Percentiles rank a stretch among this genome's conserved stretches.
phyloP scores from a whole-genome alignment of 2,888 invertebrate genomes.

The Galerucella nymphaeae region DNA sequence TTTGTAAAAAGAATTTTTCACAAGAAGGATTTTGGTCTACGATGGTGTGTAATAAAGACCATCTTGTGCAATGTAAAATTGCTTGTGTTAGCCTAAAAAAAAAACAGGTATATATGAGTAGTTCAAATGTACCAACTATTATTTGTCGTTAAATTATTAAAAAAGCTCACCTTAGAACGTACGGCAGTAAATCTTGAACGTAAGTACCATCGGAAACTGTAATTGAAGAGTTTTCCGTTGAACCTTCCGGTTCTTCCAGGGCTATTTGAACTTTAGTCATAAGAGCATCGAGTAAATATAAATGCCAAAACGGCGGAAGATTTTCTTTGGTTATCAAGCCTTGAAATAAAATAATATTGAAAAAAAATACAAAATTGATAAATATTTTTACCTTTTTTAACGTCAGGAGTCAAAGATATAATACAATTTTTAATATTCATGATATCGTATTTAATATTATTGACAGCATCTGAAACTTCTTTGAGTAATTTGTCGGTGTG shows the following conservation, averaged over 20 bases:
- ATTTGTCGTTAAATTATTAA: neutral
- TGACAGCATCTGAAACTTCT: conserved; percentile 78
- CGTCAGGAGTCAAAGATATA: conserved; percentile 67
- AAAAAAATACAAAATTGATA: conserved; percentile 3
- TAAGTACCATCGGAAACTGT: conserved; percentile 60
- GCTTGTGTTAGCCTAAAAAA: conserved; percentile 69
- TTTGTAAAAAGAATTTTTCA: conserved; percentile 65
- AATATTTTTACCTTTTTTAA: conserved; percentile 58
- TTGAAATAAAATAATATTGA: conserved; percentile 38
- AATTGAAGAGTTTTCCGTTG: conserved; percentile 60
- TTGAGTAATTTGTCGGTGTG: conserved; percentile 78
- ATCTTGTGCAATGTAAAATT: conserved; percentile 73
- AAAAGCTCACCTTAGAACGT: conserved; percentile 65
- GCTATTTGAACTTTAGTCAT: conserved; percentile 79
- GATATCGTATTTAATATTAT: conserved; percentile 71
- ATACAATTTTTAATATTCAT: conserved; percentile 72
- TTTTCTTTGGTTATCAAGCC: conserved; percentile 63
- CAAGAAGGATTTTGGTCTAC: conserved; percentile 61
- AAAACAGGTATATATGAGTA: neutral
- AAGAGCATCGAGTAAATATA: conserved; percentile 81
- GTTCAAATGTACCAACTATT: too few species aligned
- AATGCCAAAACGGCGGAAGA: conserved; percentile 77
- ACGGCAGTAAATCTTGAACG: conserved; percentile 75
- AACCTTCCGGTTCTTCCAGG: conserved; percentile 66
- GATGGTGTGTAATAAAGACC: conserved; percentile 60